Evolutionary conservation across 1,140 invertebrate genomes (phyloP).

Genomic region (Drosophila azteca): DNA sequence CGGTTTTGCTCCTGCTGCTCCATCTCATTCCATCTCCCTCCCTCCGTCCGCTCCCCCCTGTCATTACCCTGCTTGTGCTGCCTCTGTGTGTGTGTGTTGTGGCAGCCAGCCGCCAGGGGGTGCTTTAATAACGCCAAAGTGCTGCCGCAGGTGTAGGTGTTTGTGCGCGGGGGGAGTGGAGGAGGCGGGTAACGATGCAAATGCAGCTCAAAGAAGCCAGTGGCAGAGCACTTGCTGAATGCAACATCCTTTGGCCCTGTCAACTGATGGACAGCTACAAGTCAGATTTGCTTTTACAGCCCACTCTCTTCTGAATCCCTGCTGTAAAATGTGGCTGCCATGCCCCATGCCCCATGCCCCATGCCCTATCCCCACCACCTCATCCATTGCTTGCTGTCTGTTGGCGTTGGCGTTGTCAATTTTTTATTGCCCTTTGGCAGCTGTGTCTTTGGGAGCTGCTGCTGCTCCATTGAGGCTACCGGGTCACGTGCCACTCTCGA

Average conservation of each 20-base stretch:
- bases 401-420: constrained; percentile 68
- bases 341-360: not conserved
- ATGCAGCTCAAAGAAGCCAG: constrained; percentile 38
- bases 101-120: constrained; percentile 21
- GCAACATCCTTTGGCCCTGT: constrained; percentile 35
- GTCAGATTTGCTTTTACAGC: constrained; percentile 5
- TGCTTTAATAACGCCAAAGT: constrained; percentile 66
- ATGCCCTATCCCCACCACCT: not conserved
- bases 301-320: not conserved
- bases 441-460: constrained; percentile 30
- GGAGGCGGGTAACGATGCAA: constrained; percentile 44
- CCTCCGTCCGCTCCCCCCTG: not conserved
- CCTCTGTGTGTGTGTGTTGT: no score
- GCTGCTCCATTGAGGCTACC: constrained; percentile 68
- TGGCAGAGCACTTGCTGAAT: constrained; percentile 39
- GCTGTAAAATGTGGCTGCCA: constrained; percentile 10
- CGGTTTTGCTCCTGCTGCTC: constrained; percentile 3
- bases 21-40: no score
- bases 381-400: constrained; percentile 26
- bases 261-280: constrained; percentile 49
- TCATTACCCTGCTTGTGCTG: no score
- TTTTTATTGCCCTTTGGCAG: constrained; percentile 73
- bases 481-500: constrained; percentile 70
- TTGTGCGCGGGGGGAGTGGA: not conserved
- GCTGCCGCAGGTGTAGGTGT: constrained; percentile 65